Conservation (phyloP, 2,113 vertebrate genomes). For the Coracopsis vasa region DNA sequence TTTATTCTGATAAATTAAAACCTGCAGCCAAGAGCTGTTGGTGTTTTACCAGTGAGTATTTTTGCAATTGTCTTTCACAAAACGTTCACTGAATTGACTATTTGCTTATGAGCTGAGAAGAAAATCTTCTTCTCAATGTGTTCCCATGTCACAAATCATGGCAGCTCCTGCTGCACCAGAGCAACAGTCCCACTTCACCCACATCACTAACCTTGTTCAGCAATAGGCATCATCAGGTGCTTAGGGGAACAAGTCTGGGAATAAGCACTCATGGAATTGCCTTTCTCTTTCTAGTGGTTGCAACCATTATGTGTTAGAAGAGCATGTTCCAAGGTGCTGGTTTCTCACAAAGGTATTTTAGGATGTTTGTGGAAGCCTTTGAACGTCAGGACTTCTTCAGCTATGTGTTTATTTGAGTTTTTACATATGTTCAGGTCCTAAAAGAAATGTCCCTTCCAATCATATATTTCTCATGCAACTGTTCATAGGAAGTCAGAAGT, state of each 20-base stretch:
- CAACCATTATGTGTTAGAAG: background rate
- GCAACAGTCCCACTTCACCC: background rate
- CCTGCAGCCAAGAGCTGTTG: background rate
- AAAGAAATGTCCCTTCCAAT: background rate
- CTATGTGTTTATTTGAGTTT: background rate
- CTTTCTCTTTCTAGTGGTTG: background rate
- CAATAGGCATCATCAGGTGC: background rate
- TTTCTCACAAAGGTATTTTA: background rate
- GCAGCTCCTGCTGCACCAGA: background rate
- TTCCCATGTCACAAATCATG: accelerated
- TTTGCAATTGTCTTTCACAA: background rate
- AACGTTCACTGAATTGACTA: background rate
- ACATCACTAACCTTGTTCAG: background rate
- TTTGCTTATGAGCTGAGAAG: background rate
- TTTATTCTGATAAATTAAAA: background rate
- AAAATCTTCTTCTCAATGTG: background rate
- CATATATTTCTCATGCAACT: background rate
- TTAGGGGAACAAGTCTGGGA: background rate
- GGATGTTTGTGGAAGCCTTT: background rate
- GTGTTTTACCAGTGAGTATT: background rate
- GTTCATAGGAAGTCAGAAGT: background rate
- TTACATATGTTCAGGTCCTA: background rate
- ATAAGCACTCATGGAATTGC: background rate
- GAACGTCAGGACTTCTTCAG: background rate
- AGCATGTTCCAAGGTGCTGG: background rate